Conservation (phyloP, 2,888 invertebrate genomes). For the Aspidiotus rigidus region DNA sequence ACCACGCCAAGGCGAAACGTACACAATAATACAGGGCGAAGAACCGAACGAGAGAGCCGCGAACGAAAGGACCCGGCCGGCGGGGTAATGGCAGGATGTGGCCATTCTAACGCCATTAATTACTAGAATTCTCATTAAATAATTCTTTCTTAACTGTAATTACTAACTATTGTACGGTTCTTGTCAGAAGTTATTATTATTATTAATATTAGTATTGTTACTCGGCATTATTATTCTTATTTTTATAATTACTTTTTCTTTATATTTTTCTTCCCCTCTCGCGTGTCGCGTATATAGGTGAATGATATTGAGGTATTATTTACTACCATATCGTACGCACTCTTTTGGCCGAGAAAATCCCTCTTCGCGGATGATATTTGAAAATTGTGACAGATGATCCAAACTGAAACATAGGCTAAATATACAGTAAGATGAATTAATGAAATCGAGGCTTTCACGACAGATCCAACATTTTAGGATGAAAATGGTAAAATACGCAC, state of each 20-base stretch:
- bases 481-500: too few species aligned
- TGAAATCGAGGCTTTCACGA: too few species aligned
- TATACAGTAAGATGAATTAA: too few species aligned
- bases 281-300: neutral
- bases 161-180: slow-evolving; percentile 32
- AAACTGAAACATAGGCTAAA: too few species aligned
- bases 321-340: too few species aligned
- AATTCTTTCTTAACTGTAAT: slow-evolving; percentile 33
- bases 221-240: slow-evolving; percentile 30
- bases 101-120: slow-evolving; percentile 33
- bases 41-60: slow-evolving; percentile 9
- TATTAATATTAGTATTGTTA: slow-evolving; percentile 30
- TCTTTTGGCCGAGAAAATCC: too few species aligned
- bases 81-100: slow-evolving; percentile 32
- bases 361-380: too few species aligned
- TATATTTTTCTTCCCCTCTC: slow-evolving; percentile 12
- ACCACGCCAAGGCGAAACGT: slow-evolving; percentile 1
- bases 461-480: too few species aligned
- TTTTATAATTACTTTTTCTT: slow-evolving; percentile 30
- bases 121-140: slow-evolving; percentile 33
- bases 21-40: neutral
- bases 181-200: slow-evolving; percentile 33
- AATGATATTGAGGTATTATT: too few species aligned
- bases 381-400: too few species aligned
- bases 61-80: slow-evolving; percentile 3